Conservation (phyloP, 2,888 invertebrate genomes). For the Scrobipalpa costella region DNA sequence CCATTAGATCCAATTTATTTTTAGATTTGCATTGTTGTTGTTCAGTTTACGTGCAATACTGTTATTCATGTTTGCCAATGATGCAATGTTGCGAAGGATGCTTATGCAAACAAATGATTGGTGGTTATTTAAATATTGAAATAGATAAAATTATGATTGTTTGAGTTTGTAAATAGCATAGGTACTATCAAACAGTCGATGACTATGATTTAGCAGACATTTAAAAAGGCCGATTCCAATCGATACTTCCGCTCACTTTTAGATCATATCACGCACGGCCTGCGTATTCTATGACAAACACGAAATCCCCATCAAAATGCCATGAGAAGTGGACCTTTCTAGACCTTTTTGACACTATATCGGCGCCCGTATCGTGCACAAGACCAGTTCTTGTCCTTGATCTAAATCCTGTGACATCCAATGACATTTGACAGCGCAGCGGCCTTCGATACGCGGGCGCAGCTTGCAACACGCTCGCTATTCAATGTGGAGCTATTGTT, state of each 20-base stretch:
- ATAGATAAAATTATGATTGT: not conserved
- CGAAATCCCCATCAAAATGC: slow-evolving; percentile 8
- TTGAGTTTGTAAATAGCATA: not conserved
- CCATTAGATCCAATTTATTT: slow-evolving; percentile 26
- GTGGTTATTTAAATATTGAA: not conserved
- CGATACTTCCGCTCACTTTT: not conserved
- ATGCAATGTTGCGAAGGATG: not conserved
- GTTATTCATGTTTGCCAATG: not conserved
- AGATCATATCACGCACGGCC: not conserved
- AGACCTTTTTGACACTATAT: slow-evolving; percentile 11
- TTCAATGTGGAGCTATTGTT: slow-evolving; percentile 31
- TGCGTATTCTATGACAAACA: not conserved
- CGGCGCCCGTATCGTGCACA: not conserved
- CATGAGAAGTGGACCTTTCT: slow-evolving; percentile 17
- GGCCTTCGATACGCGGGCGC: slow-evolving; percentile 37
- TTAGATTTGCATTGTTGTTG: slow-evolving; percentile 11
- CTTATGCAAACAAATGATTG: not conserved
- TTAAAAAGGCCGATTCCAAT: not conserved
- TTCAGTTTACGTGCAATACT: slow-evolving; percentile 17
- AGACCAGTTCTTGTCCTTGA: slow-evolving; percentile 32
- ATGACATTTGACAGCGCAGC: slow-evolving; percentile 36
- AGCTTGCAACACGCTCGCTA: slow-evolving; percentile 27
- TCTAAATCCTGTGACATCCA: slow-evolving; percentile 32
- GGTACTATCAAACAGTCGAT: not conserved
- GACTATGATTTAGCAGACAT: not conserved